Evolutionary conservation across 2,113 vertebrate genomes (phyloP).

Genomic region (Menidia beryllina): DNA sequence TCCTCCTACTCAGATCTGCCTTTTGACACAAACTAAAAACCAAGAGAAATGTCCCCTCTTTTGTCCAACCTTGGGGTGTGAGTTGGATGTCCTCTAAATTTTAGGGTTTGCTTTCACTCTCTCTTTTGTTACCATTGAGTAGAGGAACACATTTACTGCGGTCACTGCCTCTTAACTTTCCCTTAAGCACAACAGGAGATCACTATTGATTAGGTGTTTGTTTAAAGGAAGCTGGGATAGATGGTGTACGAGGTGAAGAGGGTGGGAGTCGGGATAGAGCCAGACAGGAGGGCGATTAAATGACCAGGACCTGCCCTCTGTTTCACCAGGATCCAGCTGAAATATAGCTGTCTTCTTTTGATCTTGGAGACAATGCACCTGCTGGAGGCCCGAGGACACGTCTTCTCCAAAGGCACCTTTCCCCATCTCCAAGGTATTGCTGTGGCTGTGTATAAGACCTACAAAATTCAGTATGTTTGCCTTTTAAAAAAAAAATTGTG

Average conservation of each 20-base stretch:
- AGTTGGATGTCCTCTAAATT: constrained; percentile 24
- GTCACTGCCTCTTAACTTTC: constrained; percentile 39
- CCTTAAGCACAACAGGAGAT: constrained; percentile 42
- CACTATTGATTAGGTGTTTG: constrained; percentile 58
- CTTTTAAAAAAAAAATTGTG: constrained; percentile 1
- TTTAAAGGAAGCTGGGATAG: constrained; percentile 23
- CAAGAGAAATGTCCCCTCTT: constrained; percentile 43
- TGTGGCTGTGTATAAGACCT: constrained; percentile 16
- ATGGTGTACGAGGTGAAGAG: constrained; percentile 32
- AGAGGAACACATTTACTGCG: constrained; percentile 62
- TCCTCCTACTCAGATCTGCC: constrained; percentile 33
- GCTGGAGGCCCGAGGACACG: constrained; percentile 60
- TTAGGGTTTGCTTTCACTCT: constrained; percentile 46
- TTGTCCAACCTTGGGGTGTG: constrained; percentile 59
- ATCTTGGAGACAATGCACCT: constrained; percentile 66
- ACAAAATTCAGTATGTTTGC: constrained; percentile 6
- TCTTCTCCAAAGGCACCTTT: constrained; percentile 35
- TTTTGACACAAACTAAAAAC: constrained; percentile 41
- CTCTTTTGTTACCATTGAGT: constrained; percentile 45
- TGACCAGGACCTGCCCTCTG: constrained; percentile 55
- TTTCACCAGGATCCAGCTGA: constrained; percentile 62
- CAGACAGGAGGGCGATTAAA: constrained; percentile 30
- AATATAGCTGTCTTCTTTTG: constrained; percentile 68
- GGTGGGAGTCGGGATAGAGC: constrained; percentile 44
- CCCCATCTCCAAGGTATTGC: constrained; percentile 29